Evolutionary conservation across 2,888 invertebrate genomes (phyloP).

Genomic region (Lycocerus yunnanus): DNA sequence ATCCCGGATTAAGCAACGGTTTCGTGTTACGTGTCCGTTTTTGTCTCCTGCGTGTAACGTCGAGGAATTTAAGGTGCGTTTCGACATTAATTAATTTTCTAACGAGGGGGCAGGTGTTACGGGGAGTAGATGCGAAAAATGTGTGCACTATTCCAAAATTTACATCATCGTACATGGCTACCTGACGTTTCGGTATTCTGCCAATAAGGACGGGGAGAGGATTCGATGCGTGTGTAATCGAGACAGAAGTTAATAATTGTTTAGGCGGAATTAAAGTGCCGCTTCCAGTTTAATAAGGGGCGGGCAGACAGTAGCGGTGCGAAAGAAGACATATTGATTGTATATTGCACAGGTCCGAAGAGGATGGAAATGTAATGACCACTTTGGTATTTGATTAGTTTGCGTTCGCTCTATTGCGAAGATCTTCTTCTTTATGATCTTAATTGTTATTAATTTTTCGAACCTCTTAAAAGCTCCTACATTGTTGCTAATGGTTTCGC

Average conservation of each 20-base stretch:
- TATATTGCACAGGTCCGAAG: constrained; percentile 24
- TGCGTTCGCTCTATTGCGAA: constrained; percentile 36
- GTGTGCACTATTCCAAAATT: constrained; percentile 26
- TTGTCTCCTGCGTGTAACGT: not conserved
- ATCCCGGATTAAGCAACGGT: not conserved
- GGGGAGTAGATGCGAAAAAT: not conserved
- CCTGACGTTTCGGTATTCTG: constrained; percentile 26
- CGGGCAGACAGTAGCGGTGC: constrained; percentile 50
- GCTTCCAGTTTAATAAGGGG: constrained; percentile 52
- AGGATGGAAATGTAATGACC: constrained; percentile 43
- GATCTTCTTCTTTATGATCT: not conserved
- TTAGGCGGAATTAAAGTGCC: constrained; percentile 52
- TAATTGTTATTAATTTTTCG: not conserved
- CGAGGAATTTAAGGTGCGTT: not conserved
- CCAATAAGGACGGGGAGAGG: constrained; percentile 17
- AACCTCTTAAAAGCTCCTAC: not conserved
- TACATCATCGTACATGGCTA: constrained; percentile 35
- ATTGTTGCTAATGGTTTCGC: not conserved
- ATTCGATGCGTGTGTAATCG: constrained; percentile 24
- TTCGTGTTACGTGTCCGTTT: not conserved
- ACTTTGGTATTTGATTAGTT: constrained; percentile 51
- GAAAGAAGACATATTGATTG: constrained; percentile 34
- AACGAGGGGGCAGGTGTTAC: not conserved
- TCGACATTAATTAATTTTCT: not conserved
- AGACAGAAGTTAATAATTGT: constrained; percentile 49